phyloP scores from a whole-genome alignment of 2,888 invertebrate species.

The Ennomos fuscantarius region DNA sequence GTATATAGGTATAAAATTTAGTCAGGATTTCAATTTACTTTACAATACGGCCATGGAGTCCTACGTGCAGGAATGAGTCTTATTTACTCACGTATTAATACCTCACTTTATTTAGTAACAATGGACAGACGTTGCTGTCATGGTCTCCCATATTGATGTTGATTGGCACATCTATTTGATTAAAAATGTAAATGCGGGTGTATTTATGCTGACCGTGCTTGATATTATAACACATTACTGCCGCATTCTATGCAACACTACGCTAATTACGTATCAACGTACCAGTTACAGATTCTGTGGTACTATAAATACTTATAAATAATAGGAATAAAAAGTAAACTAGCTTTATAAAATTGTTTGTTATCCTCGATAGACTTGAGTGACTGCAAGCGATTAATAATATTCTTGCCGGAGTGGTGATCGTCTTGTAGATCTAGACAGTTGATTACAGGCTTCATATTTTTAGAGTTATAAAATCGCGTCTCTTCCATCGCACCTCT shows the following conservation, averaged over 20 bases:
- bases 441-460: background rate
- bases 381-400: slow-evolving; percentile 40
- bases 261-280: slow-evolving; percentile 58
- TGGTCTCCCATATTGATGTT: slow-evolving; percentile 57
- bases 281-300: slow-evolving; percentile 6
- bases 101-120: slow-evolving; percentile 49
- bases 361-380: slow-evolving; percentile 32
- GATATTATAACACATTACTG: slow-evolving; percentile 70
- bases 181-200: slow-evolving; percentile 73
- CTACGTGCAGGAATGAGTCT: slow-evolving; percentile 41
- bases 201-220: slow-evolving; percentile 69
- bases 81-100: slow-evolving; percentile 48
- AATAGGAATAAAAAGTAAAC: background rate
- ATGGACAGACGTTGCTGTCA: slow-evolving; percentile 45
- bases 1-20: background rate
- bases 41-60: slow-evolving; percentile 14
- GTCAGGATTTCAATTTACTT: slow-evolving; percentile 7
- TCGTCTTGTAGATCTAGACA: slow-evolving; percentile 1
- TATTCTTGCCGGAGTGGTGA: background rate
- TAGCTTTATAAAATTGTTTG: slow-evolving; percentile 38
- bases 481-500: no score
- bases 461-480: no score
- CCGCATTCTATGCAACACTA: slow-evolving; percentile 74
- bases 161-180: slow-evolving; percentile 65
- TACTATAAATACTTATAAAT: background rate